phyloP scores from a whole-genome alignment of 2,888 invertebrate species.

The Hypercompe scribonia region DNA sequence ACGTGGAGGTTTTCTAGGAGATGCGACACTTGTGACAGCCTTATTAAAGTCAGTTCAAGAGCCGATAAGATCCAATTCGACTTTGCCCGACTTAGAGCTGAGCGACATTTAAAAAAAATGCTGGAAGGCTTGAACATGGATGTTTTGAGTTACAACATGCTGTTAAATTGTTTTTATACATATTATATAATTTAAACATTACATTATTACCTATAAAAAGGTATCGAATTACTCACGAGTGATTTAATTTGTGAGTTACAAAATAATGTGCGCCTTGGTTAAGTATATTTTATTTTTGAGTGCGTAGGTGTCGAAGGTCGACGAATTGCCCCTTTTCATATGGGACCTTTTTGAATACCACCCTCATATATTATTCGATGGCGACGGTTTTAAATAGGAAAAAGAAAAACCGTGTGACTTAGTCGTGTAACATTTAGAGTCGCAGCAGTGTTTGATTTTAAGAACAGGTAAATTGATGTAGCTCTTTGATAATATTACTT shows the following conservation, averaged over 20 bases:
- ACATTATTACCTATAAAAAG: background rate
- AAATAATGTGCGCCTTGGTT: slow-evolving; percentile 1
- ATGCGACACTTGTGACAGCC: too few relatives aligned
- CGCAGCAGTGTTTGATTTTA: background rate
- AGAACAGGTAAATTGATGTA: background rate
- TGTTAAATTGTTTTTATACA: background rate
- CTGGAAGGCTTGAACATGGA: too few relatives aligned
- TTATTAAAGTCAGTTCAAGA: too few relatives aligned
- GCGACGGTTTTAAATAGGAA: slow-evolving; percentile 40
- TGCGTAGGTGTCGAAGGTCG: slow-evolving; percentile 30
- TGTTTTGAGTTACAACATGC: background rate
- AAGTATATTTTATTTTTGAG: slow-evolving; percentile 3
- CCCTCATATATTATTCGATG: slow-evolving; percentile 48
- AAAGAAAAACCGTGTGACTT: slow-evolving; percentile 32
- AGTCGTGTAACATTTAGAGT: slow-evolving; percentile 30
- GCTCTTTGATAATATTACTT: background rate
- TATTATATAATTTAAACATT: background rate
- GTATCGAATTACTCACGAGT: slow-evolving; percentile 3
- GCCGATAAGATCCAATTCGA: too few relatives aligned
- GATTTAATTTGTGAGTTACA: slow-evolving; percentile 3
- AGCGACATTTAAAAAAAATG: too few relatives aligned
- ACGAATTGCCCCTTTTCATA: slow-evolving; percentile 38
- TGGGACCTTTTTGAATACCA: slow-evolving; percentile 30
- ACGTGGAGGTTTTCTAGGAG: too few relatives aligned
- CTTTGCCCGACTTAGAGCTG: too few relatives aligned